Conservation (phyloP, 2,797 vertebrate species). For the Argentina silus region DNA sequence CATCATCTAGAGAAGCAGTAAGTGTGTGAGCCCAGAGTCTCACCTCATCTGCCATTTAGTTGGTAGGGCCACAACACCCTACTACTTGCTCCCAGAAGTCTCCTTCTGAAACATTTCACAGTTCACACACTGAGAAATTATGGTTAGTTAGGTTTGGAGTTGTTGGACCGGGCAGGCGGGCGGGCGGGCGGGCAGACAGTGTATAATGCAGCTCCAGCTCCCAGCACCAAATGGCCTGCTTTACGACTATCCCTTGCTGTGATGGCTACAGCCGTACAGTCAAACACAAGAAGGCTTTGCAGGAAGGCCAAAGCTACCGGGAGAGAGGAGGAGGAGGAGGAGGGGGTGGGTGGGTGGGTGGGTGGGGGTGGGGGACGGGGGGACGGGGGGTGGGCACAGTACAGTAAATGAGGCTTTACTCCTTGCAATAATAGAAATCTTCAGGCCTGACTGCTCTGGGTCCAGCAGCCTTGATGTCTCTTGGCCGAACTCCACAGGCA, state of each 20-base stretch:
- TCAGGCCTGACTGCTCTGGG: constrained; percentile 24
- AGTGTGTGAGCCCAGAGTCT: no score
- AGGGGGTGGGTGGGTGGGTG: not conserved
- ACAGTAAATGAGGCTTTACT: constrained; percentile 35
- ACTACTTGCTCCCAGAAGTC: no score
- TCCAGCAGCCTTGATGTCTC: constrained; percentile 27
- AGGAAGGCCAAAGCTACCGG: constrained; percentile 22
- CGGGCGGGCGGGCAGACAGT: not conserved
- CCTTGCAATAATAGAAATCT: constrained; percentile 40
- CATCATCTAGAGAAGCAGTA: no score
- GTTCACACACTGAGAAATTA: not conserved
- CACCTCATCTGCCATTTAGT: no score
- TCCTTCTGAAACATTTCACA: not conserved
- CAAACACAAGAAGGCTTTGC: constrained; percentile 27
- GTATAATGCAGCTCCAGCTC: constrained; percentile 13
- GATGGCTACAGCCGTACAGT: constrained; percentile 8
- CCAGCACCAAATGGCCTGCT: not conserved
- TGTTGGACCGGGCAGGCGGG: not conserved
- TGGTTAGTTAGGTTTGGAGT: no score
- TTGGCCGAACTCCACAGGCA: constrained; percentile 42
- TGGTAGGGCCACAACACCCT: no score
- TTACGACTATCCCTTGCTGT: not conserved
- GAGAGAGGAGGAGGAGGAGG: not conserved
- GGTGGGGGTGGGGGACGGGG: not conserved
- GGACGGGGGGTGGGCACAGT: not conserved